Evolutionary conservation across 2,797 vertebrate genomes (phyloP).

Genomic region (Aplochiton taeniatus): DNA sequence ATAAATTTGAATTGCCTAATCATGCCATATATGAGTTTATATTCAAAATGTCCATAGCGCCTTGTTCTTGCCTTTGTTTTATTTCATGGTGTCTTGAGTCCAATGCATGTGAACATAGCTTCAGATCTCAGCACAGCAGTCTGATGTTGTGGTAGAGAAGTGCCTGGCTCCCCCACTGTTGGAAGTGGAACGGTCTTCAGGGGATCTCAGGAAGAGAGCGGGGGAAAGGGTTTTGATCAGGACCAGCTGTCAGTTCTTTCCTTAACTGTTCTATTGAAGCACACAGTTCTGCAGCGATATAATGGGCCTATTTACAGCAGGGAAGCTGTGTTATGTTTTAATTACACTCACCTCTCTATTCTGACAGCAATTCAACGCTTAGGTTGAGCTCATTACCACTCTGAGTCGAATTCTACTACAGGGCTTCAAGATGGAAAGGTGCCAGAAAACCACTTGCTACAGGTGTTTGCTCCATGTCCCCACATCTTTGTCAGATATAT

Average conservation of each 20-base stretch:
- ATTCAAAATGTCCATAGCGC: slow-evolving; percentile 52
- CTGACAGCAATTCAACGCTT: slow-evolving; percentile 36
- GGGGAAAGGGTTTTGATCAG: slow-evolving; percentile 76
- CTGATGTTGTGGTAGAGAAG: slow-evolving; percentile 53
- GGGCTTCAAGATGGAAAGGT: slow-evolving; percentile 3
- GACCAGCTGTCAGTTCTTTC: slow-evolving; percentile 75
- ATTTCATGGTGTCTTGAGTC: slow-evolving; percentile 55
- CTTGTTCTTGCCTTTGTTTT: slow-evolving; percentile 34
- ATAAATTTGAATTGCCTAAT: slow-evolving; percentile 48
- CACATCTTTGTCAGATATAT: background rate
- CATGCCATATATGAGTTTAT: slow-evolving; percentile 45
- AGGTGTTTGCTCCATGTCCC: slow-evolving; percentile 8
- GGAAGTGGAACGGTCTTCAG: slow-evolving; percentile 65
- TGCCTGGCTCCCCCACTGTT: slow-evolving; percentile 63
- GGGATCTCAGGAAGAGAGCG: slow-evolving; percentile 57
- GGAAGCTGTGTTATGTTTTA: slow-evolving; percentile 47
- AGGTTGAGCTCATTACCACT: slow-evolving; percentile 18
- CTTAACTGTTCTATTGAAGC: slow-evolving; percentile 58
- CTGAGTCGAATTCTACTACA: background rate
- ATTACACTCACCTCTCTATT: slow-evolving; percentile 52
- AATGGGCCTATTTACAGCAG: slow-evolving; percentile 44
- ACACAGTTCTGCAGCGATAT: slow-evolving; percentile 48
- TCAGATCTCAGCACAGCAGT: slow-evolving; percentile 63
- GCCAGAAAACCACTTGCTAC: slow-evolving; percentile 7
- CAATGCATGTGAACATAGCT: slow-evolving; percentile 59